Evolutionary conservation across 2,797 vertebrate genomes (phyloP).

Genomic region (Huso huso): DNA sequence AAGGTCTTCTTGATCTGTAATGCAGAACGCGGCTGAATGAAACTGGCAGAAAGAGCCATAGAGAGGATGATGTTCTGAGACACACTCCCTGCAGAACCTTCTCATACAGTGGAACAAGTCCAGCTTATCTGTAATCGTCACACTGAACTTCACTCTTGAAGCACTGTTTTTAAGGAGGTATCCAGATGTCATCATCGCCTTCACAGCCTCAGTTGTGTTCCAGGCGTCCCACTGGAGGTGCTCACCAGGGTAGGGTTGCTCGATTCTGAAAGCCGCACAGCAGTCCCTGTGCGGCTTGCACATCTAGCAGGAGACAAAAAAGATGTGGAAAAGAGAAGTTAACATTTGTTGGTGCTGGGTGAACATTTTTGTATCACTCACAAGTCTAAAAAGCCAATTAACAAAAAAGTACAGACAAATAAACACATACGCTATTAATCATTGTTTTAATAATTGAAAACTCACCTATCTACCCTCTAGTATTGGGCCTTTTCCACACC

Average conservation of each 20-base stretch:
- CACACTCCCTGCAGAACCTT: constrained; percentile 13
- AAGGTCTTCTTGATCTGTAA: neutral
- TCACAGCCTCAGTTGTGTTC: neutral
- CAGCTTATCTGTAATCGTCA: constrained; percentile 16
- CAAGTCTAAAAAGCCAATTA: too few relatives aligned
- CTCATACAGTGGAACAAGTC: constrained; percentile 24
- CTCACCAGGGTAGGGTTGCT: neutral
- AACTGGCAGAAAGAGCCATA: neutral
- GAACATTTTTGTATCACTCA: too few relatives aligned
- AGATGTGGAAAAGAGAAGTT: too few relatives aligned
- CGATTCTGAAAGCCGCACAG: constrained; percentile 13
- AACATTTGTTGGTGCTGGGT: too few relatives aligned
- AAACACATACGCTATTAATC: too few relatives aligned
- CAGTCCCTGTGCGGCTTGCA: too few relatives aligned
- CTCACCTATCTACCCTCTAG: too few relatives aligned
- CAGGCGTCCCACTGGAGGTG: constrained; percentile 18
- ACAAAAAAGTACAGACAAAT: too few relatives aligned
- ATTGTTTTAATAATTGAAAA: too few relatives aligned
- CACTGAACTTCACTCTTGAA: constrained; percentile 4
- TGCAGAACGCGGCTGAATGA: neutral
- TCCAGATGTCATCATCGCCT: constrained; percentile 15
- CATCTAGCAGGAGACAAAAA: too few relatives aligned
- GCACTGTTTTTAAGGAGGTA: constrained; percentile 11
- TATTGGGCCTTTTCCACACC: too few relatives aligned
- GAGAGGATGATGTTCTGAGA: constrained; percentile 1